Evolutionary conservation across 2,113 vertebrate species (phyloP).

Genomic region (Acrocephalus arundinaceus): DNA sequence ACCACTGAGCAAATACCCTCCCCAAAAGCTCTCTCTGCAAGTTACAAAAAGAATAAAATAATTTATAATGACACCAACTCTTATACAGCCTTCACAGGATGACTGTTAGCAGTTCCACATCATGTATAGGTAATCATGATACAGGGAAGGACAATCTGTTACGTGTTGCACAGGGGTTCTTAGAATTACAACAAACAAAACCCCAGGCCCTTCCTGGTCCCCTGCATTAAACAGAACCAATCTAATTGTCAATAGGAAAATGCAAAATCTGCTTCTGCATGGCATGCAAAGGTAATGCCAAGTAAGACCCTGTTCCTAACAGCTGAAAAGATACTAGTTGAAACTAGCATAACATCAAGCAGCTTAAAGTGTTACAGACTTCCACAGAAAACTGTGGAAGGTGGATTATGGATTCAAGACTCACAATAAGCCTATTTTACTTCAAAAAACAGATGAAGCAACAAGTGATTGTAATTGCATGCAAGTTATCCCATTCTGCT

Average conservation of each 20-base stretch:
- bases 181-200: neutral
- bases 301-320: neutral
- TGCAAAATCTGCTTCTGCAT: neutral
- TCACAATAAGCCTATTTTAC: neutral
- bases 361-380: neutral
- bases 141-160: neutral
- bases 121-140: neutral
- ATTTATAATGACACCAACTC: neutral
- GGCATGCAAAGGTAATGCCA: neutral
- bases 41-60: neutral
- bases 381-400: neutral
- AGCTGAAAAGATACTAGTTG: neutral
- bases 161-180: fast-evolving
- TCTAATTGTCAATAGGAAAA: neutral
- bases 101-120: neutral
- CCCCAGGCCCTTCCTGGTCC: neutral
- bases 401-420: neutral
- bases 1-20: neutral
- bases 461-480: neutral
- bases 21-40: neutral
- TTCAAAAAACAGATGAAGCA: neutral
- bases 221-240: neutral
- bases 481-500: neutral
- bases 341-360: neutral
- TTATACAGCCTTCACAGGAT: neutral